phyloP scores from a whole-genome alignment of 2,113 vertebrate genomes.

The Lophochroa leadbeateri region DNA sequence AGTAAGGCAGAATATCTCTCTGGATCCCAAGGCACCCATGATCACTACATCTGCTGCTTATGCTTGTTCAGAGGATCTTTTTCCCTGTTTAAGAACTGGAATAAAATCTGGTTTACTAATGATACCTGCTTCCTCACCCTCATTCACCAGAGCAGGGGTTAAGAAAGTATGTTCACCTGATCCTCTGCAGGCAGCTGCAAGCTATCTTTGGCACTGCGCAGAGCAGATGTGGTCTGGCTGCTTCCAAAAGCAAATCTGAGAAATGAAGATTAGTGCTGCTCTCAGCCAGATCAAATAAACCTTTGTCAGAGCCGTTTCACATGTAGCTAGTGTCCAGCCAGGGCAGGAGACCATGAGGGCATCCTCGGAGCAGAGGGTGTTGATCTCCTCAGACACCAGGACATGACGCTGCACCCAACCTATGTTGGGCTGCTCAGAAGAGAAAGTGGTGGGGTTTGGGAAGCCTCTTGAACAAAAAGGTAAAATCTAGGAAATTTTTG shows the following conservation, averaged over 20 bases:
- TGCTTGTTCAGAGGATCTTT: background rate
- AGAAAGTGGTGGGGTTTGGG: background rate
- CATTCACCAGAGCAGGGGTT: background rate
- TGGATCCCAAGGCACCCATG: background rate
- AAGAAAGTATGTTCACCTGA: background rate
- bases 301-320: background rate
- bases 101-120: background rate
- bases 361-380: fast-evolving
- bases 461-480: background rate
- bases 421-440: fast-evolving
- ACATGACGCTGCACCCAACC: fast-evolving
- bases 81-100: background rate
- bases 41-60: background rate
- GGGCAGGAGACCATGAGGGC: background rate
- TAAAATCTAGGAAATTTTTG: background rate
- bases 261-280: background rate
- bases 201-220: background rate
- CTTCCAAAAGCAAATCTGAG: background rate
- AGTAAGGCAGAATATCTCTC: background rate
- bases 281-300: background rate
- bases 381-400: background rate
- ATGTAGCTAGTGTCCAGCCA: fast-evolving
- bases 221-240: background rate
- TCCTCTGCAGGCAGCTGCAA: background rate
- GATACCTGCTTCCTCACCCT: background rate